Evolutionary conservation across 2,113 vertebrate genomes (phyloP).

Genomic region (Sprattus sprattus): DNA sequence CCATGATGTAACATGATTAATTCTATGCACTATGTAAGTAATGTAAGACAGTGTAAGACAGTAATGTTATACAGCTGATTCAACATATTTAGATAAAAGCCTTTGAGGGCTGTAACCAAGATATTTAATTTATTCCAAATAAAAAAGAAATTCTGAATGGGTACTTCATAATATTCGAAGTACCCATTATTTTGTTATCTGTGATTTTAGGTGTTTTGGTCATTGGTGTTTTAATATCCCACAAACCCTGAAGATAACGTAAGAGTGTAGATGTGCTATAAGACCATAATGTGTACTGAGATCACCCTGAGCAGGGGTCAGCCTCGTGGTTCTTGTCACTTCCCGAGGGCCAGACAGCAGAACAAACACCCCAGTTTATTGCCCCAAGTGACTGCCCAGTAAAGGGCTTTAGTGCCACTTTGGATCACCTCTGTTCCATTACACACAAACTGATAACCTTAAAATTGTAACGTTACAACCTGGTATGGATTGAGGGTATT

Average conservation of each 20-base stretch:
- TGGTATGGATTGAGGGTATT: conserved; percentile 50
- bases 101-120: too few species aligned
- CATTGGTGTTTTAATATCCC: background rate
- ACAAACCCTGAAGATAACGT: background rate
- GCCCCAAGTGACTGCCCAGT: conserved; percentile 55
- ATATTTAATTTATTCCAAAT: background rate
- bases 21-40: background rate
- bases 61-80: background rate
- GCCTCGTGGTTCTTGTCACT: conserved; percentile 39
- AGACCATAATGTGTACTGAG: background rate
- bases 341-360: conserved; percentile 56
- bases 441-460: conserved; percentile 58
- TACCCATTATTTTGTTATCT: background rate
- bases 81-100: background rate
- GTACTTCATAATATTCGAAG: background rate
- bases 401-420: conserved; percentile 56
- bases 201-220: background rate
- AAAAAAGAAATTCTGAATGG: background rate
- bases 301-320: conserved; percentile 40
- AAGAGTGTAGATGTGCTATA: background rate
- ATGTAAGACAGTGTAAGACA: background rate
- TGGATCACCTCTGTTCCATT: conserved; percentile 67
- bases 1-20: conserved; percentile 32
- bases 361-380: conserved; percentile 67
- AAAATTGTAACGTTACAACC: conserved; percentile 41